A percentile compares a stretch with the other conserved stretches of the same genome.
Evolutionary conservation across 1,140 invertebrate species (phyloP).

Genomic region (Metopolophium dirhodum): DNA sequence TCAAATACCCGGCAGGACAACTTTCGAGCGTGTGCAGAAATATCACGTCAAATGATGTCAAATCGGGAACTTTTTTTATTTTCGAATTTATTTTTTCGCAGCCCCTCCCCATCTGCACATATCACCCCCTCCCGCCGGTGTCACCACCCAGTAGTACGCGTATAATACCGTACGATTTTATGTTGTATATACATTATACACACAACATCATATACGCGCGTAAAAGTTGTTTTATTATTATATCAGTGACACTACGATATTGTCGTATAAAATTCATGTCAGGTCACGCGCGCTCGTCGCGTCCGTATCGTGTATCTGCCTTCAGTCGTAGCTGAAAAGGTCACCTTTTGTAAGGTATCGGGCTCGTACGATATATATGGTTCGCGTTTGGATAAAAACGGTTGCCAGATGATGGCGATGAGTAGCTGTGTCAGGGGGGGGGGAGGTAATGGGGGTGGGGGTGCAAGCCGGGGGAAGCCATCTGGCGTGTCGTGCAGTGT

Average conservation of each 20-base stretch:
- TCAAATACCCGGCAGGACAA: constrained; percentile 29
- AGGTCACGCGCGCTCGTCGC: background rate
- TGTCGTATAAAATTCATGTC: background rate
- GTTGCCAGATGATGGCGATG: background rate
- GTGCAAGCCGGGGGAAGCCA: constrained; percentile 37
- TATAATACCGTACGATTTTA: background rate
- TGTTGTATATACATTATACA: background rate
- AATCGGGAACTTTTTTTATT: constrained; percentile 35
- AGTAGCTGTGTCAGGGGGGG: background rate
- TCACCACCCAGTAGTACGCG: background rate
- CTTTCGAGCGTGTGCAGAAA: constrained; percentile 12
- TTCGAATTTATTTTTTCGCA: background rate
- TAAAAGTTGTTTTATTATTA: background rate
- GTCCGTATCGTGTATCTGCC: background rate
- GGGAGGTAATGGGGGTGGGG: background rate
- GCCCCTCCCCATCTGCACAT: background rate
- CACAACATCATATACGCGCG: background rate
- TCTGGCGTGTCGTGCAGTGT: constrained; percentile 42
- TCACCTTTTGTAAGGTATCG: background rate
- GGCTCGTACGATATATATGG: background rate
- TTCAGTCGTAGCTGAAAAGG: background rate
- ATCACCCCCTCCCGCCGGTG: background rate
- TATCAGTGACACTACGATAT: background rate
- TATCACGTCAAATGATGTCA: constrained; percentile 31
- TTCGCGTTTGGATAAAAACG: constrained; percentile 21